Percentiles rank a stretch among this genome's conserved stretches.
Conservation (phyloP, 2,888 invertebrate species). For the Dione juno region DNA sequence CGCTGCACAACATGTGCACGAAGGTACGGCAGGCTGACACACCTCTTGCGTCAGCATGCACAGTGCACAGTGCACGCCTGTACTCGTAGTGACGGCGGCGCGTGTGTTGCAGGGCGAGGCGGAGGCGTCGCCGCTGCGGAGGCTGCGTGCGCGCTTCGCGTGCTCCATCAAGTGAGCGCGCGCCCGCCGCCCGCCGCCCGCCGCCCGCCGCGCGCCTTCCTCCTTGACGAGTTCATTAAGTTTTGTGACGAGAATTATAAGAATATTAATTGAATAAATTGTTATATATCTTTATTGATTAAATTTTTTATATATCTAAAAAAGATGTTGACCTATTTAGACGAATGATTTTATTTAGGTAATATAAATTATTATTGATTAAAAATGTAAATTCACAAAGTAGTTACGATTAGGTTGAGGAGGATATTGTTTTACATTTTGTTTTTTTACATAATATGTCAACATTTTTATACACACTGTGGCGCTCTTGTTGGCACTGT, state of each 20-base stretch:
- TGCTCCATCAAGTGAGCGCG: conserved; percentile 71
- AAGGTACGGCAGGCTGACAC: background rate
- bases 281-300: background rate
- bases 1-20: background rate
- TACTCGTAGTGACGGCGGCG: too few relatives aligned
- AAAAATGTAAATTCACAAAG: background rate
- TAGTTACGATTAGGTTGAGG: too few relatives aligned
- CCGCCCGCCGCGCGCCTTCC: too few relatives aligned
- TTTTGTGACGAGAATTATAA: background rate
- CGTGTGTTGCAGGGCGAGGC: conserved; percentile 42
- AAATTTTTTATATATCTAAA: background rate
- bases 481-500: background rate
- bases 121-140: conserved; percentile 58
- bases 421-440: background rate
- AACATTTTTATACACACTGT: background rate
- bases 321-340: conserved; percentile 3
- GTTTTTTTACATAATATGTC: background rate
- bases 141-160: conserved; percentile 72
- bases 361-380: background rate
- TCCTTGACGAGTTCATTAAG: background rate
- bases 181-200: conserved; percentile 22
- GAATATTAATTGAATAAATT: background rate
- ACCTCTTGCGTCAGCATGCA: too few relatives aligned
- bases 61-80: too few relatives aligned
- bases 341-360: background rate